Conservation (phyloP, 2,113 vertebrate species). For the Lepisosteus osseus region DNA sequence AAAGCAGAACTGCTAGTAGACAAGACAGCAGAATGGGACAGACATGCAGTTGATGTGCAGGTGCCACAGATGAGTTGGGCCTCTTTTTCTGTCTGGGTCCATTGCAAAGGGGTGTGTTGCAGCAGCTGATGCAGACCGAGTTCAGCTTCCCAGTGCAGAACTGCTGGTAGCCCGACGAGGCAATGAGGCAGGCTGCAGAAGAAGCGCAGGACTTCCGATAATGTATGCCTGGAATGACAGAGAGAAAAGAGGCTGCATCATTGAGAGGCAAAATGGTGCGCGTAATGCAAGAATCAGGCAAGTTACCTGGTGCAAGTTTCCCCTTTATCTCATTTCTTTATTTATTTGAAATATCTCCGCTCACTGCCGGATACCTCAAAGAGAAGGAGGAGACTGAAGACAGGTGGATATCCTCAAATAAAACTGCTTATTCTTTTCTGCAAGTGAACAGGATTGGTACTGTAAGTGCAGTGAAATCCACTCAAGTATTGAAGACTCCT, state of each 20-base stretch:
- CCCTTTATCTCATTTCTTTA: no score
- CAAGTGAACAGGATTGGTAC: no score
- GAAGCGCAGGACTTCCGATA: conserved; percentile 95
- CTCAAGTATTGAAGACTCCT: no score
- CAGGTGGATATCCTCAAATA: no score
- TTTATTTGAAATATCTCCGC: no score
- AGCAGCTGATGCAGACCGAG: conserved; percentile 97
- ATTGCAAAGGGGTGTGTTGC: conserved; percentile 93
- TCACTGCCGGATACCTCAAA: no score
- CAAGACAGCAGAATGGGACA: conserved; percentile 32
- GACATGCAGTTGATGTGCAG: background rate
- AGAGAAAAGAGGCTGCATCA: conserved; percentile 3
- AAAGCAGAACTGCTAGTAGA: conserved; percentile 39
- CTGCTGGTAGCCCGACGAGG: conserved; percentile 95
- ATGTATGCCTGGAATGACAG: conserved; percentile 73
- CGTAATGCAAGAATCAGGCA: no score
- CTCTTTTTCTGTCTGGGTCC: conserved; percentile 83
- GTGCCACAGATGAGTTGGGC: conserved; percentile 43
- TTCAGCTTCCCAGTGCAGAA: conserved; percentile 93
- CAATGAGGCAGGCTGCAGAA: conserved; percentile 89
- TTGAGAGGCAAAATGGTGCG: no score
- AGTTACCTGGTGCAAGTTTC: no score
- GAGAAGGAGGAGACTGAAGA: no score
- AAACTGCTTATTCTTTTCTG: no score
- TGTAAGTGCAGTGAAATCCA: no score